Conservation (phyloP, 2,797 vertebrate genomes). For the Gadopsis bispinosus region DNA sequence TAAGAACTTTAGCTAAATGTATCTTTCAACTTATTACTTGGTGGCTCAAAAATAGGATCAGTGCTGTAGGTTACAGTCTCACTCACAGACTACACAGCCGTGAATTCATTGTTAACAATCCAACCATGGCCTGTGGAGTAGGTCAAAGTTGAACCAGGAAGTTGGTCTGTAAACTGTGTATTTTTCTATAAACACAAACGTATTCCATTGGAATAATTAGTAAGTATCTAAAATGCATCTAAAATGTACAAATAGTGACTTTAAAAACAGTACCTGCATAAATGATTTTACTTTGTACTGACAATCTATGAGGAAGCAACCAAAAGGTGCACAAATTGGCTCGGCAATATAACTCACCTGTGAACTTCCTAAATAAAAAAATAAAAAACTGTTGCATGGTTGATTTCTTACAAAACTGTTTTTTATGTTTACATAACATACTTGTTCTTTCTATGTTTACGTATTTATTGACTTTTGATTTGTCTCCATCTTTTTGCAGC, state of each 20-base stretch:
- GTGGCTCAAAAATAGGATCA: not conserved
- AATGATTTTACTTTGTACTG: not conserved
- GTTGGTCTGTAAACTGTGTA: not conserved
- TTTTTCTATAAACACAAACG: not conserved
- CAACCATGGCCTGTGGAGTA: not conserved
- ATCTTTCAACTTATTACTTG: not conserved
- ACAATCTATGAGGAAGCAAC: not conserved
- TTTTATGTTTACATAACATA: not conserved
- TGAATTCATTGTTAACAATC: not conserved
- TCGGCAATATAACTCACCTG: not conserved
- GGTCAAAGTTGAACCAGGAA: not conserved
- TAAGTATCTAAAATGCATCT: not conserved
- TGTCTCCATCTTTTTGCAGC: constrained; percentile 47
- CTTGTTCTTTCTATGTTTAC: not conserved
- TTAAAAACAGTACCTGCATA: not conserved
- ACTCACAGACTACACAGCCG: not conserved
- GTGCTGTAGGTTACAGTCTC: not conserved
- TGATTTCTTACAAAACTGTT: not conserved
- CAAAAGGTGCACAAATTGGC: not conserved
- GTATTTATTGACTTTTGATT: constrained; percentile 17
- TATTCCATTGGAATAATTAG: not conserved
- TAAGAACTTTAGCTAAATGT: not conserved
- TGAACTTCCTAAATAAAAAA: not conserved
- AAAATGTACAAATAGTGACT: not conserved
- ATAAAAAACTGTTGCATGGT: not conserved